These are phyloP conservation scores for Microplitis demolitor DNA, from an alignment of 1,140 invertebrate genomes.

Conservation along the genomic window DNA sequence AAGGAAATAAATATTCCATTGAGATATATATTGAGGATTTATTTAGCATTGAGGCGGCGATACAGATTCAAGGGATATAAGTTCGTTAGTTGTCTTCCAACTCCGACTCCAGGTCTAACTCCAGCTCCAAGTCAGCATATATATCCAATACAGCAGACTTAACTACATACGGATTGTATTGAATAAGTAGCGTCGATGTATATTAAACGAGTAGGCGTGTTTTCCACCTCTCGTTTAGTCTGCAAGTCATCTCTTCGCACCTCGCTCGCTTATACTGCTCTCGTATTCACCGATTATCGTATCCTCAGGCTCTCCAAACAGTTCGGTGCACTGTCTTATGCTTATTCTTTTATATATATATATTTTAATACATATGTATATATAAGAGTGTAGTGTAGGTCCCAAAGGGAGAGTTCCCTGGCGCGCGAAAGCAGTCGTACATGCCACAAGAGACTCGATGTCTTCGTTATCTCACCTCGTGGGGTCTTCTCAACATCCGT, in stretches of 20 bases:
- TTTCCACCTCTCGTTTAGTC: constrained; percentile 19
- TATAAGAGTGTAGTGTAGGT: not conserved
- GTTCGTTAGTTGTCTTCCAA: no score
- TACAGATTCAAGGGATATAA: no score
- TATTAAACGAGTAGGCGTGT: constrained; percentile 33
- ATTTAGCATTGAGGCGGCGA: no score
- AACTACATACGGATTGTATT: not conserved
- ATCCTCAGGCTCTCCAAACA: not conserved
- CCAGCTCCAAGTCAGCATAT: no score
- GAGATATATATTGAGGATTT: no score
- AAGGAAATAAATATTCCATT: no score
- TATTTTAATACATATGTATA: not conserved
- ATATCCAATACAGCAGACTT: no score
- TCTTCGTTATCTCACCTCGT: constrained; percentile 4
- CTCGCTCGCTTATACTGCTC: not conserved
- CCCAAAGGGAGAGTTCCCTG: not conserved
- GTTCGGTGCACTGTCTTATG: not conserved
- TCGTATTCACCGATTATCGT: constrained; percentile 15
- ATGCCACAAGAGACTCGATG: constrained; percentile 11
- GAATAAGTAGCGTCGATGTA: constrained; percentile 28
- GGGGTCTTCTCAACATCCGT: not conserved
- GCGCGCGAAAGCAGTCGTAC: constrained; percentile 2
- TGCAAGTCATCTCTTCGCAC: not conserved
- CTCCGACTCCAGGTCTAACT: no score
- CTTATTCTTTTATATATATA: not conserved